Percentiles rank a stretch among this genome's conserved stretches.
These are phyloP conservation scores for Parthenolecanium corni DNA, from an alignment of 2,888 invertebrate species.

Conservation along the genomic window DNA sequence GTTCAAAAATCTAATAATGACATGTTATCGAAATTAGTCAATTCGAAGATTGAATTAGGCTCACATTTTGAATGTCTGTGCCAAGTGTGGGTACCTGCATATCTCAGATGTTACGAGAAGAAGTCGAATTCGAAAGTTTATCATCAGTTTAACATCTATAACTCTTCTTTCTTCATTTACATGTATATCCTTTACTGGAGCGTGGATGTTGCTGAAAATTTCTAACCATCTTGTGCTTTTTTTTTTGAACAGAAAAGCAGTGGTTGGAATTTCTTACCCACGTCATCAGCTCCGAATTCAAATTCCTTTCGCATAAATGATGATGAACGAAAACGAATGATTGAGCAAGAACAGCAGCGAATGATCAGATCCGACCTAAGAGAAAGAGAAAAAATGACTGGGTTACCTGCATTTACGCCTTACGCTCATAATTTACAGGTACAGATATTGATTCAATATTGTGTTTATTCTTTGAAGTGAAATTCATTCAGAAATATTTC, in stretches of 20 bases:
- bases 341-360: constrained; percentile 30
- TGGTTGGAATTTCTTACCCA: constrained; percentile 31
- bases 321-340: constrained; percentile 34
- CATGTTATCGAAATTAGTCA: no score
- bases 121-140: no score
- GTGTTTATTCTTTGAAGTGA: neutral
- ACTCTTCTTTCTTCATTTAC: no score
- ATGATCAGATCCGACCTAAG: constrained; percentile 34
- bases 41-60: no score
- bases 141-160: no score
- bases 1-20: no score
- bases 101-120: no score
- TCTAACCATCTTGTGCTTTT: constrained; percentile 6
- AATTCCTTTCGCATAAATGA: constrained; percentile 29
- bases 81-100: no score
- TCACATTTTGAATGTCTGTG: no score
- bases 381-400: constrained; percentile 11
- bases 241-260: constrained; percentile 7
- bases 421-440: constrained; percentile 7
- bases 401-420: constrained; percentile 3
- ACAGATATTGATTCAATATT: neutral
- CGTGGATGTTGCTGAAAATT: no score
- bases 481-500: no score
- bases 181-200: no score
- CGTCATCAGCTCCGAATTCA: constrained; percentile 36